Percentiles rank a stretch among this genome's conserved stretches.
Evolutionary conservation across 2,888 invertebrate species (phyloP).

Genomic region (Apodemia mormo): DNA sequence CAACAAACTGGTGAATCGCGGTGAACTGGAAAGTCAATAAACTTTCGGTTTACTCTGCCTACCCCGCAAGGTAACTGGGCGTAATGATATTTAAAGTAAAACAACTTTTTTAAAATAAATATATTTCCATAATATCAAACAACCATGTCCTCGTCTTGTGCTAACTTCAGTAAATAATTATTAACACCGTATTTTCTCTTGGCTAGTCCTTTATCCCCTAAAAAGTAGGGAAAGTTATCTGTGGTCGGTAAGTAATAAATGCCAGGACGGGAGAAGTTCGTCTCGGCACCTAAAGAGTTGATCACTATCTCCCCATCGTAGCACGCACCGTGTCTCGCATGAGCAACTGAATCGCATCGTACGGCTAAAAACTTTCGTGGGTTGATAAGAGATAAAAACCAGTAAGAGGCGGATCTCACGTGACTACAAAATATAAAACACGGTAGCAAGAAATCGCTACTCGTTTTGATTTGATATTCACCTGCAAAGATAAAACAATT

Average conservation of each 20-base stretch:
- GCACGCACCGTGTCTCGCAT: conserved; percentile 59
- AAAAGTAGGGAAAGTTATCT: conserved; percentile 54
- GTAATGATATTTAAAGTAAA: neutral
- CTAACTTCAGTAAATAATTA: conserved; percentile 52
- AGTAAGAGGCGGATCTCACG: conserved; percentile 60
- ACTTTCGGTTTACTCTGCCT: too few relatives aligned
- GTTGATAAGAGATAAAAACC: conserved; percentile 51
- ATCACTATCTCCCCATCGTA: conserved; percentile 45
- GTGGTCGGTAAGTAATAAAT: conserved; percentile 64
- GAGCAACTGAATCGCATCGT: conserved; percentile 52
- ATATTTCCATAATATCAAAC: conserved; percentile 40
- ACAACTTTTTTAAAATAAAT: neutral
- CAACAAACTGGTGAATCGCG: too few relatives aligned
- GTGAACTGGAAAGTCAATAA: too few relatives aligned
- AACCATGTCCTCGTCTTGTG: conserved; percentile 58
- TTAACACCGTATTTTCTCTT: conserved; percentile 51
- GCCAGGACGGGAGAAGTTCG: conserved; percentile 61
- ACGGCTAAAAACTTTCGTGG: conserved; percentile 60
- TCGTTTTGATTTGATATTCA: conserved; percentile 63
- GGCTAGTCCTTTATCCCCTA: conserved; percentile 54
- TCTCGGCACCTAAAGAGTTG: conserved; percentile 60
- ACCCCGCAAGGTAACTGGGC: too few relatives aligned
- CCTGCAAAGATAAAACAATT: conserved; percentile 47
- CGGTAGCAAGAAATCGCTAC: conserved; percentile 58
- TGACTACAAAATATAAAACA: conserved; percentile 70